These are phyloP conservation scores for Synaphobranchus kaupii DNA, from an alignment of 2,797 vertebrate genomes.

Conservation along the genomic window DNA sequence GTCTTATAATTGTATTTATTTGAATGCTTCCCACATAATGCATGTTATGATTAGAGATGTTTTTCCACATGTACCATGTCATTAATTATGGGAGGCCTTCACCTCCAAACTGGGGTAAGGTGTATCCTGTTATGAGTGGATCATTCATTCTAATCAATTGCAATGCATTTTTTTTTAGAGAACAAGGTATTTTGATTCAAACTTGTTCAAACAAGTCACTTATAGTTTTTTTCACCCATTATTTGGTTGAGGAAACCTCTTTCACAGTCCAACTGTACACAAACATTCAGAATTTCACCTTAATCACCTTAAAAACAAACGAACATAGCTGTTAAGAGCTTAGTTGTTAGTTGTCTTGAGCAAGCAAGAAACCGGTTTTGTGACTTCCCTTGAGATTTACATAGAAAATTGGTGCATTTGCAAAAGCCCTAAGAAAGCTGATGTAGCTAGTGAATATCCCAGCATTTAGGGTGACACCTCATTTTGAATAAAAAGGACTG, in stretches of 20 bases:
- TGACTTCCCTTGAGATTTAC: slow-evolving; percentile 18
- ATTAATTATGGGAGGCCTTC: not conserved
- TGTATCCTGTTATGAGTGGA: not conserved
- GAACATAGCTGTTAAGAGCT: not conserved
- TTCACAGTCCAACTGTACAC: not conserved
- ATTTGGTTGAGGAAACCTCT: not conserved
- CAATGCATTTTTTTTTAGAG: not conserved
- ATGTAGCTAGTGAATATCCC: not conserved
- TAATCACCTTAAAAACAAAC: not conserved
- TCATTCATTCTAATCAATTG: not conserved
- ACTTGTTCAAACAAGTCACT: not conserved
- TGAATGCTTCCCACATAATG: not conserved
- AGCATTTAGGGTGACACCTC: not conserved
- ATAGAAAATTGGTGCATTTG: slow-evolving; percentile 19
- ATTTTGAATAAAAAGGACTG: not conserved
- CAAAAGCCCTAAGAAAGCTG: slow-evolving; percentile 1
- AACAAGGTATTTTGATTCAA: not conserved
- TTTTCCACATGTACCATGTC: not conserved
- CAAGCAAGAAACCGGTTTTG: slow-evolving; percentile 19
- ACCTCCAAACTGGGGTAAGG: not conserved
- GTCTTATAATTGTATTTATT: not conserved
- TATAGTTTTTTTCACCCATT: not conserved
- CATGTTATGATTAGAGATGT: not conserved
- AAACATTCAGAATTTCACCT: not conserved
- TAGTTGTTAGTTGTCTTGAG: slow-evolving; percentile 13